phyloP scores from a whole-genome alignment of 2,888 invertebrate species.

The Minunthozetes semirufus region DNA sequence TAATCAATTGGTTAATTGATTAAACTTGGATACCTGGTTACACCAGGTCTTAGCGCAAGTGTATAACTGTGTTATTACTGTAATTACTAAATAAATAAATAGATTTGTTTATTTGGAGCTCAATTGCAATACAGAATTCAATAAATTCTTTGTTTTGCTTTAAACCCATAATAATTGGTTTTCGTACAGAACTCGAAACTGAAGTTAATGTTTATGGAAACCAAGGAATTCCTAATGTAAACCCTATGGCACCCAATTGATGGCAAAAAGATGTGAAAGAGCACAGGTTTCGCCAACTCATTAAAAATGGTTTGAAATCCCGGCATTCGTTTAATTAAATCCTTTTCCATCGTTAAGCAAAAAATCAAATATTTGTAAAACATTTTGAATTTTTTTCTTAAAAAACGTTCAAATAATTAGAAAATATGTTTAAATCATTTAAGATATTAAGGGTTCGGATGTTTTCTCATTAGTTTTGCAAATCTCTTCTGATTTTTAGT shows the following conservation, averaged over 20 bases:
- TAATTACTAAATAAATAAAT: conserved; percentile 16
- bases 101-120: neutral
- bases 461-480: neutral
- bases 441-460: neutral
- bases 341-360: neutral
- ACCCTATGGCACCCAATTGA: neutral
- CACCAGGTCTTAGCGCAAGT: no score
- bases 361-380: neutral
- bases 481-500: neutral
- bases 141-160: conserved; percentile 1
- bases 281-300: neutral
- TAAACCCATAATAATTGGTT: neutral
- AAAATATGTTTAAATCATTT: neutral
- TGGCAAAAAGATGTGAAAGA: neutral
- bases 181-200: no score
- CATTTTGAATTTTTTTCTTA: neutral
- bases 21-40: no score
- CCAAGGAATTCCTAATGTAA: conserved; percentile 11
- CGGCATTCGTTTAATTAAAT: neutral
- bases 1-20: no score
- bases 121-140: neutral
- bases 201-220: neutral
- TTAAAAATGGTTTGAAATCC: neutral
- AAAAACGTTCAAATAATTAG: conserved; percentile 4
- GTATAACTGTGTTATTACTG: neutral